Base-by-base conservation (phyloP, 2,113 vertebrate species). In the Regulus satrapa region DNA sequence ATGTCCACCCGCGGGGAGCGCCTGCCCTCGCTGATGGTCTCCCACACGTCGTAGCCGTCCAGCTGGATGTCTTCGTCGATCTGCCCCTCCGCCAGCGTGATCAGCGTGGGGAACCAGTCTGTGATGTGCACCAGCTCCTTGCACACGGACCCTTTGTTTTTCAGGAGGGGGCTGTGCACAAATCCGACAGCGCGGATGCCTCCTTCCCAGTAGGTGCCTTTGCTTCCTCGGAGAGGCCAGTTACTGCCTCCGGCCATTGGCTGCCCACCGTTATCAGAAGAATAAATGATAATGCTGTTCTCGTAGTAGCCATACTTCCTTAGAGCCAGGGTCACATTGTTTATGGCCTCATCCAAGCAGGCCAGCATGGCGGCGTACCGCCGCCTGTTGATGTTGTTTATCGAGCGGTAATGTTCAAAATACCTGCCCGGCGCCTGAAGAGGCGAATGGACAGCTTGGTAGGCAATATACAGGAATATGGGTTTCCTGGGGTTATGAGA, bases 21-120 rank as follows among this genome's bases (percentile, higher is more conserved):
- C 12, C 97, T 98, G 14, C 99, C 99, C 97, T 99, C 99, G 2
- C 99, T 99, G 68, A 99, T 98, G 43, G 99, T 98, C 96, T 99
- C 99, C 99, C 99, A 99, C 74, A 99, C 97, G 18, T 99, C 99
- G 2, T 99, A 99, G 19, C 99, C 99, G 5, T 99, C 99, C 86
- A 99, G 96, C 43, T 98, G 98, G 64, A 98, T 98, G 78, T 99
- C 97, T 92, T 99, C 99, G 18, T 99, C 98, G 7, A 99, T 97
- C 73, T 98, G 98, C 21, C 99, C 99, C 90, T 99, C 99, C 0
- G 98, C 99, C 95, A 99, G 97, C 0, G 98, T 98, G 76, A 99
- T 98, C 96, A 99, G 92, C 14, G 99, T 99, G 29, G 99, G 99
- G 92, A 99, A 99, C 99, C 99, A 99, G 97, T 99, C 99, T 2